These are phyloP conservation scores for Mimas tiliae DNA, from an alignment of 2,888 invertebrate genomes.

Conservation along the genomic window DNA sequence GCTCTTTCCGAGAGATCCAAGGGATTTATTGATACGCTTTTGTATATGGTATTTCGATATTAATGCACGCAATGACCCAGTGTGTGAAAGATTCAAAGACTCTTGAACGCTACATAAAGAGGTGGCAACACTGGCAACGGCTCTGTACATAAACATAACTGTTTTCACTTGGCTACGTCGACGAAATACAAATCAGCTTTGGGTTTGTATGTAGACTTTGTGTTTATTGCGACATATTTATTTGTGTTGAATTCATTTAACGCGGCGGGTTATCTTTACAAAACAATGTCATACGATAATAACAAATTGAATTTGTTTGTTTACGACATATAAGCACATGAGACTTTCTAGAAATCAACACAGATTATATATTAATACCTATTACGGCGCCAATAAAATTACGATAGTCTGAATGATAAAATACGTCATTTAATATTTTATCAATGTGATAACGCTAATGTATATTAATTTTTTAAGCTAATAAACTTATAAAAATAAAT, in stretches of 20 bases:
- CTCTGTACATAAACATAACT: slow-evolving; percentile 22
- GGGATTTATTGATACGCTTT: slow-evolving; percentile 30
- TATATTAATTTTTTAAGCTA: neutral
- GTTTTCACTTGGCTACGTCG: slow-evolving; percentile 23
- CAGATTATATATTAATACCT: slow-evolving; percentile 7
- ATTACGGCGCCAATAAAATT: slow-evolving; percentile 22
- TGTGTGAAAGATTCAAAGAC: slow-evolving; percentile 20
- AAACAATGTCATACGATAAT: slow-evolving; percentile 7
- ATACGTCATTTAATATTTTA: slow-evolving; percentile 5
- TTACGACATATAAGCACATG: neutral
- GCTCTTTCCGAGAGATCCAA: slow-evolving; percentile 18
- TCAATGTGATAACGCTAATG: slow-evolving; percentile 14
- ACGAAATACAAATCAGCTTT: slow-evolving; percentile 19
- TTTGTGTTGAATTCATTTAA: slow-evolving; percentile 3
- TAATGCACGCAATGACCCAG: slow-evolving; percentile 21
- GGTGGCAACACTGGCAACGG: slow-evolving; percentile 10
- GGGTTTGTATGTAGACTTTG: slow-evolving; percentile 7
- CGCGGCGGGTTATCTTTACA: slow-evolving; percentile 16
- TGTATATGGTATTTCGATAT: slow-evolving; percentile 20
- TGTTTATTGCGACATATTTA: slow-evolving; percentile 19
- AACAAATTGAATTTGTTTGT: slow-evolving; percentile 17
- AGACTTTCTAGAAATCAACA: slow-evolving; percentile 22
- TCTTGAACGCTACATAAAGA: neutral
- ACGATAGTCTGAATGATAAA: slow-evolving; percentile 24
- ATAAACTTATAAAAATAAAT: no score